Evolutionary conservation across 2,888 invertebrate genomes (phyloP).

Genomic region (Tetropium fuscum): DNA sequence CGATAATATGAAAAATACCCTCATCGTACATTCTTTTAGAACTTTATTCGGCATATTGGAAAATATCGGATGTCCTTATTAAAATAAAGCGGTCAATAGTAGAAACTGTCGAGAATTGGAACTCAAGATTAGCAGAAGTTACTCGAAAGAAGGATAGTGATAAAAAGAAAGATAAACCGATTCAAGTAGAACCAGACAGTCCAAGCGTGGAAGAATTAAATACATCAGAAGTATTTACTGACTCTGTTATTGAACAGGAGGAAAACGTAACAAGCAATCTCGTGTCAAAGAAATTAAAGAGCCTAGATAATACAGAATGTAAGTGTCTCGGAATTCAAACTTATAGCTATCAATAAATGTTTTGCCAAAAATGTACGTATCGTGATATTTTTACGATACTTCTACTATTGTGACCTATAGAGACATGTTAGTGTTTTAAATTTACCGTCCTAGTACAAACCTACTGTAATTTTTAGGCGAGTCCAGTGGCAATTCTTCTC

Average conservation of each 20-base stretch:
- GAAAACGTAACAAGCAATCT: slow-evolving; percentile 28
- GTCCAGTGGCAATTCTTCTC: slow-evolving; percentile 48
- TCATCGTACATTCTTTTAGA: slow-evolving; percentile 53
- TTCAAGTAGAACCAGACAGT: slow-evolving; percentile 51
- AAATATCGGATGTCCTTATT: slow-evolving; percentile 73
- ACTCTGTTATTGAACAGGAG: slow-evolving; percentile 29
- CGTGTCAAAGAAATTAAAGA: slow-evolving; percentile 66
- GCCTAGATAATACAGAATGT: slow-evolving; percentile 65
- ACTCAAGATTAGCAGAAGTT: slow-evolving; percentile 67
- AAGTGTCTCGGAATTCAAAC: no score
- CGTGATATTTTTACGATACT: no score
- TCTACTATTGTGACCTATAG: no score
- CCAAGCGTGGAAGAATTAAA: slow-evolving; percentile 38
- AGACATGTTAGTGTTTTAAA: no score
- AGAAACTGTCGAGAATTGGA: slow-evolving; percentile 81
- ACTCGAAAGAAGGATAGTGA: slow-evolving; percentile 59
- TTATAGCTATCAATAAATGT: no score
- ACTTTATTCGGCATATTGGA: slow-evolving; percentile 63
- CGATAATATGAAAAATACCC: no score
- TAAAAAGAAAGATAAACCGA: slow-evolving; percentile 54
- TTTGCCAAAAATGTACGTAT: no score
- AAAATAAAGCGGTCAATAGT: slow-evolving; percentile 76
- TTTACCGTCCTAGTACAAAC: no score
- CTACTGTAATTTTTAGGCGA: slow-evolving; percentile 38
- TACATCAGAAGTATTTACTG: slow-evolving; percentile 4